These are phyloP conservation scores for Nomada hirtipes DNA, from an alignment of 2,888 invertebrate species.

Conservation along the genomic window DNA sequence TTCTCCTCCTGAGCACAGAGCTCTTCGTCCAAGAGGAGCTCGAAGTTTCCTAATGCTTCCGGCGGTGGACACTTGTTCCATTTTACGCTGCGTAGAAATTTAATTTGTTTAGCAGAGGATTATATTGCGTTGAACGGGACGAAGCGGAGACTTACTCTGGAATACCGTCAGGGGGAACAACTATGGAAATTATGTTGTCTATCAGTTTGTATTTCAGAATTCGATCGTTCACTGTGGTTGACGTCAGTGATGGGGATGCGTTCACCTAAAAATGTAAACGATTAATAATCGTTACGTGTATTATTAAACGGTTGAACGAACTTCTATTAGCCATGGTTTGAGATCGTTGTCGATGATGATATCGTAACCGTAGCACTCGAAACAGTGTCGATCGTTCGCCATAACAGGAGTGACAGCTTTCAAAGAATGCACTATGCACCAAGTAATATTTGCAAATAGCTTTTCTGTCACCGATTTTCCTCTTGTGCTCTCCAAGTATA, in stretches of 20 bases:
- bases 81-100: slow-evolving; percentile 86
- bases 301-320: slow-evolving; percentile 30
- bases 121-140: too few relatives aligned
- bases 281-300: background rate
- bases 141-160: slow-evolving; percentile 89
- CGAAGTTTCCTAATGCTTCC: slow-evolving; percentile 93
- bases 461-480: slow-evolving; percentile 95
- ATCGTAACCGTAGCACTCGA: slow-evolving; percentile 98
- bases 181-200: slow-evolving; percentile 95
- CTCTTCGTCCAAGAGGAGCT: slow-evolving; percentile 93
- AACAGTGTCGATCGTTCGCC: slow-evolving; percentile 96
- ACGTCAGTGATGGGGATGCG: slow-evolving; percentile 96
- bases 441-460: slow-evolving; percentile 94
- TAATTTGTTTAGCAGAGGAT: background rate
- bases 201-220: slow-evolving; percentile 97
- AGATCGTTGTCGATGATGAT: slow-evolving; percentile 97
- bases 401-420: slow-evolving; percentile 97
- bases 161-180: slow-evolving; percentile 94
- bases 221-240: slow-evolving; percentile 97
- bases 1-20: slow-evolving; percentile 88
- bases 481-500: slow-evolving; percentile 95
- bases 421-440: slow-evolving; percentile 96
- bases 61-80: slow-evolving; percentile 93
- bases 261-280: slow-evolving; percentile 88
- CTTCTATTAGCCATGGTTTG: slow-evolving; percentile 89